A percentile compares a stretch with the other conserved stretches of the same genome.
phyloP scores from a whole-genome alignment of 2,113 vertebrate species.

The Periophthalmus modestus region DNA sequence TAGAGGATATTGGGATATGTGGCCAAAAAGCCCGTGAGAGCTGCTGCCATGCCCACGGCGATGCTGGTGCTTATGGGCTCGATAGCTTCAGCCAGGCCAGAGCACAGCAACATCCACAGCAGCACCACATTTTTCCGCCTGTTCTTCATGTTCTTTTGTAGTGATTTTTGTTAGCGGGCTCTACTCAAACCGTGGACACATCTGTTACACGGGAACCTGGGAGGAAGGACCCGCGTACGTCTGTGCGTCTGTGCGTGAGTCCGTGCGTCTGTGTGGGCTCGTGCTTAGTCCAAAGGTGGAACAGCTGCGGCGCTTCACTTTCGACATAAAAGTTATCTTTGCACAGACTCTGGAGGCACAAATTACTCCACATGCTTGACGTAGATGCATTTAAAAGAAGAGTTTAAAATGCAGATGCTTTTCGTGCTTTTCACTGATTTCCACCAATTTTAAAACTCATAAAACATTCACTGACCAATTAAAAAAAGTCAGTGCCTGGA shows the following conservation, averaged over 20 bases:
- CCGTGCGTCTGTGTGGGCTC: slow-evolving; percentile 5
- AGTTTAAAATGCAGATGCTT: neutral
- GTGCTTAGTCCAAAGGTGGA: slow-evolving; percentile 39
- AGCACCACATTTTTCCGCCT: slow-evolving; percentile 29
- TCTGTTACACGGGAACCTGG: neutral
- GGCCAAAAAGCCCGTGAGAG: slow-evolving; percentile 75
- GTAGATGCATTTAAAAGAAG: neutral
- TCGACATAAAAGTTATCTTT: neutral
- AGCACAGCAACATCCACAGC: slow-evolving; percentile 42
- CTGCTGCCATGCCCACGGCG: slow-evolving; percentile 78
- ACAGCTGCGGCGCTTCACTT: neutral
- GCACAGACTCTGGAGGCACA: neutral
- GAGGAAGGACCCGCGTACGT: neutral
- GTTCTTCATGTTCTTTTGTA: slow-evolving; percentile 38
- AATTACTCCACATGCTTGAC: neutral
- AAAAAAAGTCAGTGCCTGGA: no score
- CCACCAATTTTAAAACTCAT: no score
- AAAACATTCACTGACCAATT: no score
- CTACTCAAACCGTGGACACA: neutral
- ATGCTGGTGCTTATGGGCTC: slow-evolving; percentile 79
- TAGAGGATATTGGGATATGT: slow-evolving; percentile 71
- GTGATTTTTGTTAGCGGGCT: accelerated
- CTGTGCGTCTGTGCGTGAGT: slow-evolving; percentile 6
- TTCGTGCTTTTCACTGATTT: neutral
- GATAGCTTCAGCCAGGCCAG: slow-evolving; percentile 44